Evolutionary conservation across 2,113 vertebrate species (phyloP).

Genomic region (Kryptolebias marmoratus): DNA sequence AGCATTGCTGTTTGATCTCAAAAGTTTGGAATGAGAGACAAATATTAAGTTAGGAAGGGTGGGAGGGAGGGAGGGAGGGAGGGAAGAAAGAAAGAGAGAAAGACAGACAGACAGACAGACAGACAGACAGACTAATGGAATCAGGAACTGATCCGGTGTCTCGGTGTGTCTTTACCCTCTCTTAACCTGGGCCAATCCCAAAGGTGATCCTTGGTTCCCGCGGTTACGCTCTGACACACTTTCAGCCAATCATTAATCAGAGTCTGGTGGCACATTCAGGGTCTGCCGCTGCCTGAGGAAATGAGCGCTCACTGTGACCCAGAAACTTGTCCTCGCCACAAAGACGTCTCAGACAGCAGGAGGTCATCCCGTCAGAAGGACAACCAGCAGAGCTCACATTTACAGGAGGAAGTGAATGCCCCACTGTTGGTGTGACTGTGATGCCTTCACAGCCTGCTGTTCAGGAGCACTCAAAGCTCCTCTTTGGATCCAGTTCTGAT

Average conservation of each 20-base stretch:
- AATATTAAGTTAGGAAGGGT: slow-evolving; percentile 51
- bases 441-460: neutral
- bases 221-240: slow-evolving; percentile 64
- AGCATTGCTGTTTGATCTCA: slow-evolving; percentile 64
- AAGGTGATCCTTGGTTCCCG: slow-evolving; percentile 49
- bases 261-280: slow-evolving; percentile 57
- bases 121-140: no score
- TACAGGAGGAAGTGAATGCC: slow-evolving; percentile 24
- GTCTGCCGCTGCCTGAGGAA: slow-evolving; percentile 48
- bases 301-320: slow-evolving; percentile 46
- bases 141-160: neutral
- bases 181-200: slow-evolving; percentile 44
- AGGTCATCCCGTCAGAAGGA: slow-evolving; percentile 22
- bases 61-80: slow-evolving; percentile 47
- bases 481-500: neutral
- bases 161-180: slow-evolving; percentile 42
- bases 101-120: no score
- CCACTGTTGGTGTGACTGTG: neutral
- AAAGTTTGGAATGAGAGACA: slow-evolving; percentile 65
- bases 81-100: no score
- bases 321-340: slow-evolving; percentile 57
- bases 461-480: neutral
- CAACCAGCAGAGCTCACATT: neutral
- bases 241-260: slow-evolving; percentile 70
- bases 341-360: slow-evolving; percentile 36